These are phyloP conservation scores for Plebejus melissa DNA, from an alignment of 2,888 invertebrate genomes.

Conservation along the genomic window DNA sequence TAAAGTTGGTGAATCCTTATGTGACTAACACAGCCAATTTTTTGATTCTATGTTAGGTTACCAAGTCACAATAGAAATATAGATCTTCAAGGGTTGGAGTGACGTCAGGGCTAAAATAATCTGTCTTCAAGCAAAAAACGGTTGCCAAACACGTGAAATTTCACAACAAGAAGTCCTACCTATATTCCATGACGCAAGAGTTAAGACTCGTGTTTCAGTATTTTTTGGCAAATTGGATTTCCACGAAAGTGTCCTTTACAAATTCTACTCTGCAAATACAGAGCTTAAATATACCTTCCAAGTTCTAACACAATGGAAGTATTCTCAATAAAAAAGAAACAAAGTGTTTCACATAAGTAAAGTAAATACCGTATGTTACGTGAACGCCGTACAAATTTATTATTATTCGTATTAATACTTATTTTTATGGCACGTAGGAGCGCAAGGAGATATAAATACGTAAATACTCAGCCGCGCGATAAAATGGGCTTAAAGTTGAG, in stretches of 20 bases:
- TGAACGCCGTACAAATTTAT: constrained; percentile 24
- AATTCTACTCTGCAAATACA: not conserved
- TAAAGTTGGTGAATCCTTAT: too few species aligned
- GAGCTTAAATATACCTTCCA: not conserved
- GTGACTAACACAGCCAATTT: too few species aligned
- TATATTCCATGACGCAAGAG: too few species aligned
- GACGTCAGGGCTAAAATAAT: too few species aligned
- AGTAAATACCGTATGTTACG: constrained; percentile 26
- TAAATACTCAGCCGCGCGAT: not conserved
- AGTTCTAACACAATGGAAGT: constrained; percentile 1
- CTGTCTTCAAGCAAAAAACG: too few species aligned
- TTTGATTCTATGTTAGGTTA: too few species aligned
- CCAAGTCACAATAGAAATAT: too few species aligned
- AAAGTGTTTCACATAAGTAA: constrained; percentile 21
- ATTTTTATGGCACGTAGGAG: constrained; percentile 27
- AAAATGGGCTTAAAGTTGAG: not conserved
- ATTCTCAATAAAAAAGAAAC: constrained; percentile 14
- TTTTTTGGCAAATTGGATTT: not conserved
- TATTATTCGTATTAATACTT: constrained; percentile 29
- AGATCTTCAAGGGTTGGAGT: too few species aligned
- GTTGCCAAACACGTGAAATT: too few species aligned
- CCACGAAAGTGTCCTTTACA: not conserved
- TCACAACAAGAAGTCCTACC: too few species aligned
- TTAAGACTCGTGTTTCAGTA: not conserved
- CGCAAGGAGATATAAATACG: constrained; percentile 30